Base-by-base conservation (phyloP, 2,888 invertebrate species). In the Melinopterus prodromus region DNA sequence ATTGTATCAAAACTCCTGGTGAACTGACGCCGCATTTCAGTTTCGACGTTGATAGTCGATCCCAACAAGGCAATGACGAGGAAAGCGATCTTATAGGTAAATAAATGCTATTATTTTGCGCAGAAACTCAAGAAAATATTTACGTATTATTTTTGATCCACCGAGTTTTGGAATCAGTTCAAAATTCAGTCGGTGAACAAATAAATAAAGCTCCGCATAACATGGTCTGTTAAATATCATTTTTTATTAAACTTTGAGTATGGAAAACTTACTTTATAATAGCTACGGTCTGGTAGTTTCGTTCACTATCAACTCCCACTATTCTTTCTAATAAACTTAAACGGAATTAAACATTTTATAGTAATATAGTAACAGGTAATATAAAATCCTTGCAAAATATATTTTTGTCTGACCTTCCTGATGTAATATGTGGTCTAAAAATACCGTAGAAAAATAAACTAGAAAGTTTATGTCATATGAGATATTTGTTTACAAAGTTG, bases 1-100 rank as follows among this genome's bases (percentile, higher is more conserved):
- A 77, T 69, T 69, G 35, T 70, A 76, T 76, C 16, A 80, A 38
- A 78, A 15, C 70, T 15, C 74, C 74, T n/a, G 37, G 14, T 76
- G 78, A 80, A 36, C 37, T 70, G 70, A 53, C 69, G 76, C 76
- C 38, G 70, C 82, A 77, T 26, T 75, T 77, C 77, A 88, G 89
- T 4, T 84, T 83, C 9, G 87, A 87, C 70, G 81, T 89, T 35
- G 83, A 88, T 37, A 85, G 86, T 74, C 85, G 88, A 79, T 89
- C 89, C 80, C 87, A 86, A 80, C 83, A 85, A 81, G 85, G 85
- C 15, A 80, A 87, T 38, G 85, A 84, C 37, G 88, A 88, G 74
- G 87, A 87, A 38, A 69, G 69, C 76, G 79, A 77, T 78, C 70
- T 77, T 78, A 79, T 74, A 69, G 71, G 84, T 81, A 78, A 76